Evolutionary conservation across 1,140 invertebrate genomes (phyloP).

Genomic region (Sinonovacula constricta): DNA sequence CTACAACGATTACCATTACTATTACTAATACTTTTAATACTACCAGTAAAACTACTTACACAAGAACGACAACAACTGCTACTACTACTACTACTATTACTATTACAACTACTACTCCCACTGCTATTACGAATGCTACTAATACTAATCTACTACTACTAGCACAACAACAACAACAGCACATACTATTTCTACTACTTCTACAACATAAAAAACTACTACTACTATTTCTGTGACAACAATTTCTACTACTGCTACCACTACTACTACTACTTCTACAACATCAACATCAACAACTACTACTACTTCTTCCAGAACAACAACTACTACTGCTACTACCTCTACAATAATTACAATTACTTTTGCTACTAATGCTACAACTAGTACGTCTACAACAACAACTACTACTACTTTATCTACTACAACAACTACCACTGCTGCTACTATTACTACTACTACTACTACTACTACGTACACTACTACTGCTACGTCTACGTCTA

Average conservation of each 20-base stretch:
- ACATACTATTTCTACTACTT: no score
- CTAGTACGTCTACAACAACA: constrained; percentile 49
- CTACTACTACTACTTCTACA: constrained; percentile 41
- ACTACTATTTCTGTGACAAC: constrained; percentile 31
- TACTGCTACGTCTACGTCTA: constrained; percentile 25
- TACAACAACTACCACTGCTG: constrained; percentile 49
- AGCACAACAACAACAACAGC: constrained; percentile 27
- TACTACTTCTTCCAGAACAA: constrained; percentile 39
- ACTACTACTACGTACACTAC: no score
- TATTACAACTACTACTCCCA: no score
- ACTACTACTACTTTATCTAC: constrained; percentile 33
- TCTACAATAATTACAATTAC: constrained; percentile 33
- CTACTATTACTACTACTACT: constrained; percentile 52
- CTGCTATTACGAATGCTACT: no score
- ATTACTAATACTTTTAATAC: constrained; percentile 13
- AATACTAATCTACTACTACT: no score
- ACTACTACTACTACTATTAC: constrained; percentile 44
- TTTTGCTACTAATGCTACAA: constrained; percentile 47
- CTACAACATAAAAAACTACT: no score
- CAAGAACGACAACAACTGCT: constrained; percentile 27
- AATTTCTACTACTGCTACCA: constrained; percentile 33
- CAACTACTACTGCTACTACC: constrained; percentile 30
- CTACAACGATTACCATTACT: constrained; percentile 25
- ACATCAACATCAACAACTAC: constrained; percentile 20
- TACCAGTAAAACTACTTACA: constrained; percentile 2